Conservation (phyloP, 2,113 vertebrate species). For the Hippocampus mohnikei region DNA sequence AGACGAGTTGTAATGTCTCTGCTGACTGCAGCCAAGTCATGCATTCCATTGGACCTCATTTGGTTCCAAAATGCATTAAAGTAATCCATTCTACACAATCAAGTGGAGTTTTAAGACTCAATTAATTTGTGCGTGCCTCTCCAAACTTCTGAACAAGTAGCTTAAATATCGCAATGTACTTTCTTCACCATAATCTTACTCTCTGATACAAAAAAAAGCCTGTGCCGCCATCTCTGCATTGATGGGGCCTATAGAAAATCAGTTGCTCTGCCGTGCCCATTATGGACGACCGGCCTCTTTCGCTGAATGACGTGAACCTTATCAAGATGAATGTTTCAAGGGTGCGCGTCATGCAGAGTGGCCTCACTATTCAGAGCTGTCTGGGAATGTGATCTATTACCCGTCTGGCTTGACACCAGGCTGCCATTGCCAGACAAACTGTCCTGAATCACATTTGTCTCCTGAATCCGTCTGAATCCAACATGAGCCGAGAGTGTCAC, state of each 20-base stretch:
- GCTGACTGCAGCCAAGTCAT: not conserved
- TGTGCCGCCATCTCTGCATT: not conserved
- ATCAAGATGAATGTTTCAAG: slow-evolving; percentile 34
- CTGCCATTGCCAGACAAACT: slow-evolving; percentile 11
- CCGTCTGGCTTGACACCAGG: slow-evolving; percentile 22
- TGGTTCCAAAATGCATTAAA: no score
- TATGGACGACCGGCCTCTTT: slow-evolving; percentile 1
- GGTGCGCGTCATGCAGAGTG: slow-evolving; percentile 8
- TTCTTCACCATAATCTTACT: not conserved
- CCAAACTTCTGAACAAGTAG: not conserved
- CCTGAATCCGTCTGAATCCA: slow-evolving; percentile 17
- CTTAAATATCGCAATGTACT: not conserved
- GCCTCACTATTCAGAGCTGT: slow-evolving; percentile 28
- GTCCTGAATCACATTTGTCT: slow-evolving; percentile 15
- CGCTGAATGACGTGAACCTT: slow-evolving; percentile 17
- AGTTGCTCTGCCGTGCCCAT: slow-evolving; percentile 1
- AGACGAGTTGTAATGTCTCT: no score
- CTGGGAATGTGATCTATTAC: slow-evolving; percentile 33
- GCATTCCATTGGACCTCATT: not conserved
- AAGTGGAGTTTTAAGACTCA: no score
- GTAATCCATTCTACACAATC: no score
- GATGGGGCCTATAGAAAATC: not conserved
- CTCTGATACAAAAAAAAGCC: not conserved
- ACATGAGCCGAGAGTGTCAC: not conserved
- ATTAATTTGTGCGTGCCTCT: not conserved